phyloP scores from a whole-genome alignment of 2,888 invertebrate genomes.

The Dastarcus helophoroides region DNA sequence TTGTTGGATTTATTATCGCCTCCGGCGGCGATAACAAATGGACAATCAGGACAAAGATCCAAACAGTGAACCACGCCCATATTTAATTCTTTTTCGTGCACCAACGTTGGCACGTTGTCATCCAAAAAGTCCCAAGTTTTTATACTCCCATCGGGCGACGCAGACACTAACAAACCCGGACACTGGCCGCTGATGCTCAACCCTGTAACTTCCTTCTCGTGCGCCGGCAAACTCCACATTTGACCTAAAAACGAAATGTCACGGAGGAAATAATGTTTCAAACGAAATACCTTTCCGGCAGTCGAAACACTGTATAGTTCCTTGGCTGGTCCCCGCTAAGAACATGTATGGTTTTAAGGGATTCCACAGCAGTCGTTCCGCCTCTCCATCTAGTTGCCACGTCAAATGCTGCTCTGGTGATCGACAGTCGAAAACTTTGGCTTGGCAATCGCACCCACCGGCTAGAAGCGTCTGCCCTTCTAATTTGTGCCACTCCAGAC shows the following conservation, averaged over 20 bases:
- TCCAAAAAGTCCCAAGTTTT: slow-evolving; percentile 71
- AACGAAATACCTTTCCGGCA: slow-evolving; percentile 43
- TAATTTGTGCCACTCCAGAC: slow-evolving; percentile 69
- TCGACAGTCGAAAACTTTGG: slow-evolving; percentile 74
- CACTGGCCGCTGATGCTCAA: slow-evolving; percentile 60
- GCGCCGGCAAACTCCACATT: slow-evolving; percentile 43
- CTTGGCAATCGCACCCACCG: slow-evolving; percentile 73
- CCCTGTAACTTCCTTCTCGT: slow-evolving; percentile 77
- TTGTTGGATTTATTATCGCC: slow-evolving; percentile 74
- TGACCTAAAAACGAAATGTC: slow-evolving; percentile 19
- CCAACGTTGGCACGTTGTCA: slow-evolving; percentile 31
- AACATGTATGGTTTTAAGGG: slow-evolving; percentile 65
- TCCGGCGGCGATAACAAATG: slow-evolving; percentile 69
- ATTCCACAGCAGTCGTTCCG: slow-evolving; percentile 83
- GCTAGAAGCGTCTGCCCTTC: slow-evolving; percentile 74
- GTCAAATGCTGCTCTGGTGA: slow-evolving; percentile 44
- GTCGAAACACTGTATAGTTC: slow-evolving; percentile 63
- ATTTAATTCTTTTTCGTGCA: slow-evolving; percentile 44
- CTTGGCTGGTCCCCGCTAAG: slow-evolving; percentile 53
- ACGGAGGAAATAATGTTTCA: neutral
- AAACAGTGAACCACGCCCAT: slow-evolving; percentile 66
- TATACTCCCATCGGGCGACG: slow-evolving; percentile 67
- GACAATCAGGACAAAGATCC: slow-evolving; percentile 68
- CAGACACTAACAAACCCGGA: slow-evolving; percentile 65
- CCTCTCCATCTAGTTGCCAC: slow-evolving; percentile 70